Percentiles rank a stretch among this genome's conserved stretches.
These are phyloP conservation scores for Chaenogobius annularis DNA, from an alignment of 2,113 vertebrate genomes.

Conservation along the genomic window DNA sequence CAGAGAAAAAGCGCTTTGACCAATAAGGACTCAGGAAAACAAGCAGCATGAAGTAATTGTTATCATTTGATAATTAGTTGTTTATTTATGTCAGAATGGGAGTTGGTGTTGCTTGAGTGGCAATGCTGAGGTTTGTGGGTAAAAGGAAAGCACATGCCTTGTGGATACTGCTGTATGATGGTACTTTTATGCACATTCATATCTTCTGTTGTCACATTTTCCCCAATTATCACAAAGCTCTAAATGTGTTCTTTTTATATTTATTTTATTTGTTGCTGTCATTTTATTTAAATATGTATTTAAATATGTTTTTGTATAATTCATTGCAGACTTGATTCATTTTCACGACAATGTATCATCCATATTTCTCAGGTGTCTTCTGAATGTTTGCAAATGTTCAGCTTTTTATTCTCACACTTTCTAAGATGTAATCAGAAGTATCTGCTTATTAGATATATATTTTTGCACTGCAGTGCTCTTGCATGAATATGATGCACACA, in stretches of 20 bases:
- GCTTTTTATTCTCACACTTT: conserved; percentile 67
- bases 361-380: conserved; percentile 75
- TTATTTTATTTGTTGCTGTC: conserved; percentile 13
- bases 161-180: conserved; percentile 17
- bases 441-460: conserved; percentile 57
- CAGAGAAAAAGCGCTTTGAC: conserved; percentile 10
- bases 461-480: conserved; percentile 66
- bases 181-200: conserved; percentile 22
- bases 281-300: background rate
- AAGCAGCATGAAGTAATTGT: conserved; percentile 21
- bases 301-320: conserved; percentile 38
- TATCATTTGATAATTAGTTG: conserved; percentile 22
- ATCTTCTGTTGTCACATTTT: conserved; percentile 14
- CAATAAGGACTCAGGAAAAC: conserved; percentile 46
- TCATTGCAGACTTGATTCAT: conserved; percentile 37
- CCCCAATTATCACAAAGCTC: conserved; percentile 19
- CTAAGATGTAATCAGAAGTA: conserved; percentile 53
- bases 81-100: conserved; percentile 24
- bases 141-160: background rate
- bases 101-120: background rate
- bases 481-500: conserved; percentile 56
- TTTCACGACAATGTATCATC: conserved; percentile 36
- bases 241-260: conserved; percentile 26
- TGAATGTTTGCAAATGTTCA: conserved; percentile 64
- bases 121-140: conserved; percentile 13